Percentiles rank a stretch among this genome's conserved stretches.
These are phyloP conservation scores for Chrysina gloriosa DNA, from an alignment of 2,888 invertebrate species.

Conservation along the genomic window DNA sequence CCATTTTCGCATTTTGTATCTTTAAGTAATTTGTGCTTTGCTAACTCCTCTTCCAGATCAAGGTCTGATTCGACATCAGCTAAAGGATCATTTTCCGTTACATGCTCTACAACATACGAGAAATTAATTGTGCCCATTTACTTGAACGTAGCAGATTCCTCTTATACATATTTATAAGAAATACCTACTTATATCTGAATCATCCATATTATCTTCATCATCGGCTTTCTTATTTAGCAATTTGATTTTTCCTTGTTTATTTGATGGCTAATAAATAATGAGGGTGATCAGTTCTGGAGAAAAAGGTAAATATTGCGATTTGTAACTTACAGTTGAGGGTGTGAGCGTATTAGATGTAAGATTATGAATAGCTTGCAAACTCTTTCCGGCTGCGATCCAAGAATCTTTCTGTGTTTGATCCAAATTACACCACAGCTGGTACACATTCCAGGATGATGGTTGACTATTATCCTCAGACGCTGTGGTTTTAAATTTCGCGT, in stretches of 20 bases:
- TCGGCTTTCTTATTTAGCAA: constrained; percentile 20
- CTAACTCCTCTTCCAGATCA: constrained; percentile 50
- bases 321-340: not conserved
- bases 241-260: constrained; percentile 8
- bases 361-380: constrained; percentile 78
- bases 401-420: constrained; percentile 78
- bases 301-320: not conserved
- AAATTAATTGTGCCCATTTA: not conserved
- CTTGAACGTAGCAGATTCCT: not conserved
- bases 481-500: constrained; percentile 68
- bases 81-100: constrained; percentile 47
- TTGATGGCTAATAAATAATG: constrained; percentile 3
- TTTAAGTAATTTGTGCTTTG: constrained; percentile 44
- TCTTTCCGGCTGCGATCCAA: constrained; percentile 84
- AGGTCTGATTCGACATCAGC: constrained; percentile 53
- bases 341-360: constrained; percentile 54
- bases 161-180: not conserved
- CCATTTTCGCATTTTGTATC: constrained; percentile 51
- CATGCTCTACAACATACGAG: not conserved
- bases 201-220: constrained; percentile 48
- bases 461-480: constrained; percentile 65
- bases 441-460: constrained; percentile 78
- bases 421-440: constrained; percentile 87
- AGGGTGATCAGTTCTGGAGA: not conserved
- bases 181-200: constrained; percentile 52